Base-by-base conservation (phyloP, 1,140 invertebrate genomes). In the Penaeus japonicus region DNA sequence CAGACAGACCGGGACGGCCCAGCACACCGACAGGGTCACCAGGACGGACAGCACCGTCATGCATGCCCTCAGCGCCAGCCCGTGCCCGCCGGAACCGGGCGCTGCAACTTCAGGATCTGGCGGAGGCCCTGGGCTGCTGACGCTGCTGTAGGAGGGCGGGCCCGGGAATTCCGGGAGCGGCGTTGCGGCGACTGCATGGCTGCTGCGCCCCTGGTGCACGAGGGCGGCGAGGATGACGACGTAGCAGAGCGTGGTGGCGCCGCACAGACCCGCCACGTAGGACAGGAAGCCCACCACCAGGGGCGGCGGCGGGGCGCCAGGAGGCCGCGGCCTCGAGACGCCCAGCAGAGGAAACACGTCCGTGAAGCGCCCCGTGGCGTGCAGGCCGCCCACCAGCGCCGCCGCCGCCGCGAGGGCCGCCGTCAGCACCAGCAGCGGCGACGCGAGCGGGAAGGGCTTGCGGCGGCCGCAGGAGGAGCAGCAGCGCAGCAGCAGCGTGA, bases 31-130 rank as follows among this genome's bases (percentile, higher is more conserved):
- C 70, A 85, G 20, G 4, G 83, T 85, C 39, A 85, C 83, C 15
- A 85, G 10, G 39, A 85, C 83, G 55, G 83, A 70, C 53, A 70
- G n/a, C 3, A 85, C 70, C 15, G 83, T 85, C 35, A 85, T 73
- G 24, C 83, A 85, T 2, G 83, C 83, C 27, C 83, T 53, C 12
- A 85, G 24, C 27, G 70, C 70, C 70, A 27, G 17, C n/a, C 47
- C 83, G 17, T 85, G 83, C n/a, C 70, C 65, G 15, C 47, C 54
- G 39, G 22, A 15, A 30, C 47, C 54, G 5, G 39, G 27, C 15
- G 22, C 54, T 2, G 39, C 30, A 17, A 17, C 27, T 4, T 17
- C 53, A 24, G 70, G 7, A 7, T 18, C 24, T 73, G 70, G 5
- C 30, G 70, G 17, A 73, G 27, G 70, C 24, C 70, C 70, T 17